phyloP scores from a whole-genome alignment of 2,797 vertebrate species.

The Peromyscus melanophrys region DNA sequence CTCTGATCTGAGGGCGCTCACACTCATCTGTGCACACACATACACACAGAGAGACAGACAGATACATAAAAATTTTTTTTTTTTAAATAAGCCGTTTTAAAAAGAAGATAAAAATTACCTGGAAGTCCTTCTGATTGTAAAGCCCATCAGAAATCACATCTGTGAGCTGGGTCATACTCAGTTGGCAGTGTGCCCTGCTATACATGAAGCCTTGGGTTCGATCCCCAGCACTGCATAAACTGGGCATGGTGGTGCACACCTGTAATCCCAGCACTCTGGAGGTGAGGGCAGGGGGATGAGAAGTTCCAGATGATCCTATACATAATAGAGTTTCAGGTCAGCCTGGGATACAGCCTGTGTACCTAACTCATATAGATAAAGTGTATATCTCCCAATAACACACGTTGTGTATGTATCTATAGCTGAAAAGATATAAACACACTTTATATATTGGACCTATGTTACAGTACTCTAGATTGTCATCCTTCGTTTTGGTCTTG shows the following conservation, averaged over 20 bases:
- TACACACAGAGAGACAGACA: not conserved
- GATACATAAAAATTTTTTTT: not conserved
- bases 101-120: not conserved
- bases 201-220: not conserved
- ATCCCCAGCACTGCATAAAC: not conserved
- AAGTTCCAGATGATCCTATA: not conserved
- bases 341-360: not conserved
- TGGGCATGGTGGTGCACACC: not conserved
- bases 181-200: not conserved
- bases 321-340: not conserved
- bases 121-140: constrained; percentile 6
- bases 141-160: not conserved
- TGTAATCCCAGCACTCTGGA: not conserved
- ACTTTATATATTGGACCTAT: not conserved
- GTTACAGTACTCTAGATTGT: not conserved
- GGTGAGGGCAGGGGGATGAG: not conserved
- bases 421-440: not conserved
- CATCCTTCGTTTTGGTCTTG: not conserved
- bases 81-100: not conserved
- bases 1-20: not conserved
- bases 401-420: not conserved
- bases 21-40: not conserved
- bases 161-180: not conserved
- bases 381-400: not conserved
- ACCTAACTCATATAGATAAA: not conserved